Evolutionary conservation across 2,113 vertebrate genomes (phyloP).

Genomic region (Chionodraco myersi): DNA sequence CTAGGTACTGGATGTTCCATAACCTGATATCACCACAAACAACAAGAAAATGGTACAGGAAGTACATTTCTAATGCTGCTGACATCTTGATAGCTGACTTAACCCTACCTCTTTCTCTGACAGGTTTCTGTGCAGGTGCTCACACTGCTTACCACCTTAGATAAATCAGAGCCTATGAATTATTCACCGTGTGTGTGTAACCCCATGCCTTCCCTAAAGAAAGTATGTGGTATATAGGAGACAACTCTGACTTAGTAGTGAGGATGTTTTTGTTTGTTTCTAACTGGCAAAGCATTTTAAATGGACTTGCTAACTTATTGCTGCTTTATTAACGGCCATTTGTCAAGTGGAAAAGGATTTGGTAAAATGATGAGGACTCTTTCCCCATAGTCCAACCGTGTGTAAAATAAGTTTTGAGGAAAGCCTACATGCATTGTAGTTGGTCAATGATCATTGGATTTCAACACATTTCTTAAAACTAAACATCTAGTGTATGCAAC

Average conservation of each 20-base stretch:
- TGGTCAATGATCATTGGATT: too few relatives aligned
- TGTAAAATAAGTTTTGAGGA: too few relatives aligned
- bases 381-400: background rate
- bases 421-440: too few relatives aligned
- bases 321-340: background rate
- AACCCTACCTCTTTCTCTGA: background rate
- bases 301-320: background rate
- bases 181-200: constrained; percentile 18
- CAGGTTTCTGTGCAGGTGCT: constrained; percentile 10
- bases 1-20: too few relatives aligned
- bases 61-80: background rate
- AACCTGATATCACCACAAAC: constrained; percentile 2
- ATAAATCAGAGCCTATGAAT: constrained; percentile 17
- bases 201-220: constrained; percentile 9
- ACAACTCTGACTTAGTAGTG: background rate
- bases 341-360: background rate
- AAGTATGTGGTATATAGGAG: background rate
- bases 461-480: too few relatives aligned
- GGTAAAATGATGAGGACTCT: constrained; percentile 1
- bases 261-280: constrained; percentile 12
- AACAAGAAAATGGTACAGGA: background rate
- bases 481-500: background rate
- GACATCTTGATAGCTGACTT: constrained; percentile 3
- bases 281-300: background rate
- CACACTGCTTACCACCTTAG: constrained; percentile 1